Conservation (phyloP, 64 coral and sea anemone genomes). For the Porites australiensis region DNA sequence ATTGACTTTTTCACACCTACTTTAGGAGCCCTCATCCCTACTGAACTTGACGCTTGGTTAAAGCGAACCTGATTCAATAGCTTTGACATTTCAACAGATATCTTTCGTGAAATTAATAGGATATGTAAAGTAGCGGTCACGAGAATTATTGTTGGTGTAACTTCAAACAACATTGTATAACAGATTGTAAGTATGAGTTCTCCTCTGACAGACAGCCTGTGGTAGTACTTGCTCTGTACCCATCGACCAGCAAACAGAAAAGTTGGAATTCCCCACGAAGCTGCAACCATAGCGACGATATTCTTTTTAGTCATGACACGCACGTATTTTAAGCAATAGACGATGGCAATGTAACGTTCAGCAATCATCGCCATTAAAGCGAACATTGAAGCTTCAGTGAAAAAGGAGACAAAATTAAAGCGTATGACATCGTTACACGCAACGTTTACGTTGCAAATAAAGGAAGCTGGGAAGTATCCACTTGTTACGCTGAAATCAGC, state of each 20-base stretch:
- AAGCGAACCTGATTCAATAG: constrained; percentile 8
- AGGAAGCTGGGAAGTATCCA: not conserved
- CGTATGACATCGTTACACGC: not conserved
- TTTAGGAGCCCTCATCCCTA: not conserved
- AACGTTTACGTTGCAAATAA: not conserved
- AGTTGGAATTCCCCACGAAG: constrained; percentile 11
- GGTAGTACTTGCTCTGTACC: not conserved
- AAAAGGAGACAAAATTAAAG: not conserved
- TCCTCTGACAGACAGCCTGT: not conserved
- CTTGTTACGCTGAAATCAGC: constrained; percentile 14
- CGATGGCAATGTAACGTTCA: constrained; percentile 5
- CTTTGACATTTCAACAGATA: not conserved
- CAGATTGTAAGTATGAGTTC: not conserved
- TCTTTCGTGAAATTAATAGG: not conserved
- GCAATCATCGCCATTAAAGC: not conserved
- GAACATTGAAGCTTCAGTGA: not conserved
- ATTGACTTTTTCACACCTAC: not conserved
- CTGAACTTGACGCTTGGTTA: not conserved
- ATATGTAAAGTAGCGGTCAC: constrained; percentile 14
- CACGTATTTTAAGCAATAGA: constrained; percentile 10
- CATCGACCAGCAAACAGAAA: not conserved
- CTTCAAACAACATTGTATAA: constrained; percentile 21
- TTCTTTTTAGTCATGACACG: not conserved
- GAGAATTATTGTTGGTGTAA: not conserved
- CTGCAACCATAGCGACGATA: not conserved